These are phyloP conservation scores for Schrankia costaestrigalis DNA, from an alignment of 2,888 invertebrate genomes.

Conservation along the genomic window DNA sequence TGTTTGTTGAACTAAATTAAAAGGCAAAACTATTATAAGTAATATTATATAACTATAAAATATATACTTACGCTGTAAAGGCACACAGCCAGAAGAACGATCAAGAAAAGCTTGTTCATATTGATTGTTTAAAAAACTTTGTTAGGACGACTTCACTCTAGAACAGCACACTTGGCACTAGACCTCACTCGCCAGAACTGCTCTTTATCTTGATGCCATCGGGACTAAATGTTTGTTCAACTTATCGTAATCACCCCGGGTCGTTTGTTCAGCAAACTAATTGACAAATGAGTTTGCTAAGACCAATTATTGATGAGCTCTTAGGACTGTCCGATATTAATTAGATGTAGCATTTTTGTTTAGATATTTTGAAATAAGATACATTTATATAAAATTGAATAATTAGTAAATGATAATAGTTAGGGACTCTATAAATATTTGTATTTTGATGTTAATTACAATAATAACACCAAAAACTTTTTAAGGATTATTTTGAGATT, in stretches of 20 bases:
- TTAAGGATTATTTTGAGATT: too few species aligned
- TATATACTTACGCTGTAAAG: conserved; percentile 53
- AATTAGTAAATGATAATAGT: too few species aligned
- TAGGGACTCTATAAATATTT: too few species aligned
- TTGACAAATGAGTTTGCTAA: conserved; percentile 44
- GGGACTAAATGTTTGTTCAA: conserved; percentile 27
- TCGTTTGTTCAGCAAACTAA: conserved; percentile 34
- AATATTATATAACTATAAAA: background rate
- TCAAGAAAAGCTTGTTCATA: conserved; percentile 55
- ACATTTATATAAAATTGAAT: too few species aligned
- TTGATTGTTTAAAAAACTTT: conserved; percentile 28
- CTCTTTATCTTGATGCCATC: conserved; percentile 37
- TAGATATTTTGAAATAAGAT: too few species aligned
- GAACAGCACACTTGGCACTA: conserved; percentile 33
- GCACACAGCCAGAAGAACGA: conserved; percentile 57
- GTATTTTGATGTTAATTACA: too few species aligned
- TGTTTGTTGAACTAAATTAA: too few species aligned
- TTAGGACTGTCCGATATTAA: background rate
- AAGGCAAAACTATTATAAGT: too few species aligned
- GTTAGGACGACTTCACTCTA: conserved; percentile 33
- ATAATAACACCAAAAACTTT: too few species aligned
- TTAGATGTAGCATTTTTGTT: too few species aligned
- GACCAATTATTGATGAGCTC: conserved; percentile 10
- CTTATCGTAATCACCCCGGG: conserved; percentile 46
- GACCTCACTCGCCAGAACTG: conserved; percentile 10